phyloP scores from a whole-genome alignment of 2,113 vertebrate genomes.

The Oxygymnocypris stewartii region DNA sequence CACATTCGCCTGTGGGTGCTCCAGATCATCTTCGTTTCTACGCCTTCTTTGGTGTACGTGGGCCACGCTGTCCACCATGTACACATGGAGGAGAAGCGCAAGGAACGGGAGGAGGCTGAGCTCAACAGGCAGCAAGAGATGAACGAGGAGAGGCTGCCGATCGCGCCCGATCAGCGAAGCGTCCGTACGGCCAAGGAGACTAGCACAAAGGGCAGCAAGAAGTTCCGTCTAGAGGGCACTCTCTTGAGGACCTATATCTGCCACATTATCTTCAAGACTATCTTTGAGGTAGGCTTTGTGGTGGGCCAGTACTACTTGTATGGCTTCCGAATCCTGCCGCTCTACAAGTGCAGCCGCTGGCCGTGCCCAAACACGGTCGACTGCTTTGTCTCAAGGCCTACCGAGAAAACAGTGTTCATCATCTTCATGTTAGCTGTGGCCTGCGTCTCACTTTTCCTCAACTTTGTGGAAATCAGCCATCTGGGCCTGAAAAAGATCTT shows the following conservation, averaged over 20 bases:
- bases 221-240: slow-evolving; percentile 85
- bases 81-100: slow-evolving; percentile 84
- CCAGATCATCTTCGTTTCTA: slow-evolving; percentile 90
- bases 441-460: slow-evolving; percentile 83
- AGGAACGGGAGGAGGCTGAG: slow-evolving; percentile 77
- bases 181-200: slow-evolving; percentile 69
- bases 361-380: slow-evolving; percentile 88
- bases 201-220: slow-evolving; percentile 77
- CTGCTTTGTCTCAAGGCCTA: slow-evolving; percentile 88
- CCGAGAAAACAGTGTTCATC: slow-evolving; percentile 88
- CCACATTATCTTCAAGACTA: slow-evolving; percentile 86
- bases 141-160: slow-evolving; percentile 74
- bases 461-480: slow-evolving; percentile 83
- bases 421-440: slow-evolving; percentile 88
- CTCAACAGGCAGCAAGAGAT: slow-evolving; percentile 72
- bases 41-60: slow-evolving; percentile 84
- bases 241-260: slow-evolving; percentile 86
- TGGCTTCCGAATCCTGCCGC: slow-evolving; percentile 82
- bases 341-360: slow-evolving; percentile 86
- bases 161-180: slow-evolving; percentile 75
- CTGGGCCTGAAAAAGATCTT: slow-evolving; percentile 80
- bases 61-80: slow-evolving; percentile 83
- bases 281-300: slow-evolving; percentile 87
- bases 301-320: slow-evolving; percentile 87
- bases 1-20: slow-evolving; percentile 89